Evolutionary conservation across 1,140 invertebrate species (phyloP).

Genomic region (Drosophila pruinosa): DNA sequence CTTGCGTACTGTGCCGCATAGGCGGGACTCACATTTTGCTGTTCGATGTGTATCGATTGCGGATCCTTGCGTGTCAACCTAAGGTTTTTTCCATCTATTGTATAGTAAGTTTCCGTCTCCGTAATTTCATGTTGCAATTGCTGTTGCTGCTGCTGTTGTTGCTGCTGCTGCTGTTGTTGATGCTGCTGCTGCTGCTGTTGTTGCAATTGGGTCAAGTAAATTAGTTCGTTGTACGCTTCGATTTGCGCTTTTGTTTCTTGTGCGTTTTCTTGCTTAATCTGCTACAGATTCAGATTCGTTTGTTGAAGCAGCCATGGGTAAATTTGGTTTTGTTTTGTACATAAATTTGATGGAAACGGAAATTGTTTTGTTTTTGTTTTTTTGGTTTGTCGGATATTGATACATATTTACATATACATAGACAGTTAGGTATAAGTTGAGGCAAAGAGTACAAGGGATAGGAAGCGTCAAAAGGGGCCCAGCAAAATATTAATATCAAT

Average conservation of each 20-base stretch:
- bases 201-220: conserved; percentile 78
- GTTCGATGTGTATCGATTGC: conserved; percentile 64
- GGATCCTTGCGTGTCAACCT: conserved; percentile 66
- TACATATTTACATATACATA: conserved; percentile 30
- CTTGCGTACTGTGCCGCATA: conserved; percentile 76
- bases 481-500: conserved; percentile 1
- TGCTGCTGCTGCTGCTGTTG: conserved; percentile 69
- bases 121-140: conserved; percentile 38
- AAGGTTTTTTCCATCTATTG: conserved; percentile 66
- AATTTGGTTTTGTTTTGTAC: conserved; percentile 37
- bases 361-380: conserved; percentile 53
- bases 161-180: conserved; percentile 73
- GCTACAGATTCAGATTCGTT: conserved; percentile 46
- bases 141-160: conserved; percentile 54
- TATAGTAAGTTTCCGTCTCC: conserved; percentile 64
- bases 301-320: conserved; percentile 19
- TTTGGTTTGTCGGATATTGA: conserved; percentile 27
- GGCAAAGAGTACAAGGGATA: conserved; percentile 17
- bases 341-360: conserved; percentile 65
- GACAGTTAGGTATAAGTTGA: conserved; percentile 28
- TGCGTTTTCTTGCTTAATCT: conserved; percentile 80
- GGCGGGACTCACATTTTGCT: conserved; percentile 66
- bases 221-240: conserved; percentile 78
- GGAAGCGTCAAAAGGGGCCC: conserved; percentile 33
- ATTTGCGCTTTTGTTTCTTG: conserved; percentile 69